Evolutionary conservation across 2,113 vertebrate species (phyloP), one percentile per base, ranked within the genome.

Genomic region (Oophaga pumilio): DNA sequence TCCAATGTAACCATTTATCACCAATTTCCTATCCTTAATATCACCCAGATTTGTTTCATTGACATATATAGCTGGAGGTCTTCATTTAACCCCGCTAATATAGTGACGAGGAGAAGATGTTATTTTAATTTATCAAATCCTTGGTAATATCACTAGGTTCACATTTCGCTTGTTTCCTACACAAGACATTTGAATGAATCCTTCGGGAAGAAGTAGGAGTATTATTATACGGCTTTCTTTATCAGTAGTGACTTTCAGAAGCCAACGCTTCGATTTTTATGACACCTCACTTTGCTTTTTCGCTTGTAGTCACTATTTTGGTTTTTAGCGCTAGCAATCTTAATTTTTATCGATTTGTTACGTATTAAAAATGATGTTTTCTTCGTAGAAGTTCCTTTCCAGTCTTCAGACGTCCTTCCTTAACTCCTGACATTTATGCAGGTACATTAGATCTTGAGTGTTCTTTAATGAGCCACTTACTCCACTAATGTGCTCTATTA

Each of bases 391-490:
- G 74, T 66, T 26, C 6, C 43, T 53, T 62, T 50, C 73, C 59
- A 77, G 62, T 86, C 60, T 86, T 66, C 73, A 66, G 73, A 59
- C 52, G 57, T 86, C 73, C 74, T 86, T 86, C 57, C 74, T 76
- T 59, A 64, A 64, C 60, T 76, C 49, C 43, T 86, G 84, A 86
- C 84, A 86, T 86, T 86, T 86, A 86, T 86, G 57, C 60, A 77
- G 74, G 84, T 64, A 86, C 84, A 86, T 86, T 77, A 86, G 73
- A 64, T 86, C 56, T 26, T 77, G 59, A 86, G 84, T 86, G 84
- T 76, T 86, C 60, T 86, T 86, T 76, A 86, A 86, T 66, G 33
- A 86, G 74, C 33, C 60, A 77, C 84, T 86, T 86, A 78, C 60
- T 64, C 71, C 2, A 66, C 57, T 86, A 77, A 86, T 86, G 73